A percentile compares a stretch with the other conserved stretches of the same genome.
These are phyloP conservation scores for Dicentrarchus labrax DNA, from an alignment of 2,113 vertebrate species.

Conservation along the genomic window DNA sequence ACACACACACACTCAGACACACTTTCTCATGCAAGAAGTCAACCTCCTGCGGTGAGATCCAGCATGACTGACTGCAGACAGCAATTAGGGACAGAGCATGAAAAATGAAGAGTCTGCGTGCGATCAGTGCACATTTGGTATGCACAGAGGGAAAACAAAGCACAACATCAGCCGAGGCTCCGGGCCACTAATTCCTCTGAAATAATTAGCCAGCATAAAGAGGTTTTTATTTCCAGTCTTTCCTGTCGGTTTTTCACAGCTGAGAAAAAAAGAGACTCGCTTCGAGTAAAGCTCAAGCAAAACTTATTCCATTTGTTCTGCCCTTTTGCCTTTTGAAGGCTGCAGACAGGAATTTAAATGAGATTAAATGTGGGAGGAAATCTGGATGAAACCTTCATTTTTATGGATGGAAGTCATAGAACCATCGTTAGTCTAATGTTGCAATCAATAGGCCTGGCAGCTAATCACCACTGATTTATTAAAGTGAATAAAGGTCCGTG, in stretches of 20 bases:
- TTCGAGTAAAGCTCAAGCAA: neutral
- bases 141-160: constrained; percentile 49
- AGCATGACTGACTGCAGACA: constrained; percentile 64
- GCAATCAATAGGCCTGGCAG: no score
- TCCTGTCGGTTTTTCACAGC: neutral
- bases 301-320: neutral
- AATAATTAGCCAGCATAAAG: constrained; percentile 57
- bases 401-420: no score
- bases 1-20: constrained; percentile 9
- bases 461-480: no score
- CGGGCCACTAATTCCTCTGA: constrained; percentile 62
- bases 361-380: no score
- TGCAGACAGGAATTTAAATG: neutral
- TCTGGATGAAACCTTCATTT: no score
- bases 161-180: constrained; percentile 43
- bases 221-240: constrained; percentile 17
- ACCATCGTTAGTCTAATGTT: no score
- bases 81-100: constrained; percentile 69
- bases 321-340: neutral
- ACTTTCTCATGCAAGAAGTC: neutral
- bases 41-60: constrained; percentile 34
- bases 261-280: no score
- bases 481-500: no score
- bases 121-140: constrained; percentile 58
- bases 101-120: constrained; percentile 61